phyloP scores from a whole-genome alignment of 2,113 vertebrate genomes.

The Engraulis encrasicolus region DNA sequence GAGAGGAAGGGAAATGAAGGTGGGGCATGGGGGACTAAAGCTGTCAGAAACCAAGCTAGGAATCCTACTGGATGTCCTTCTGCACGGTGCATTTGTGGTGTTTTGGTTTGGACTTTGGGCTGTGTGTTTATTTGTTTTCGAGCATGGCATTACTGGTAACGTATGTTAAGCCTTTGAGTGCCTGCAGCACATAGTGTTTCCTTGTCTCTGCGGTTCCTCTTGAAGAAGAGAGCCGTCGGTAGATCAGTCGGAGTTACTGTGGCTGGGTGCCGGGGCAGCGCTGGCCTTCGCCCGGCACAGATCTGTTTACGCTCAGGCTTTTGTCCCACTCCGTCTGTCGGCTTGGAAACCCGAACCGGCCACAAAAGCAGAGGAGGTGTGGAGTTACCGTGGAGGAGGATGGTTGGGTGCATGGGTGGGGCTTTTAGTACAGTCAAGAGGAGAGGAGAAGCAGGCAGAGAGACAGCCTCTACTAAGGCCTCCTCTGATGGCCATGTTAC shows the following conservation, averaged over 20 bases:
- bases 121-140: not conserved
- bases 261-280: not conserved
- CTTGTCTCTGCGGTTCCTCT: not conserved
- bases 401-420: not conserved
- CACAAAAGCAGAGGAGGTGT: conserved; percentile 23
- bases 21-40: not conserved
- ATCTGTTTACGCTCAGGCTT: conserved; percentile 5
- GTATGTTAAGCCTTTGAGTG: not conserved
- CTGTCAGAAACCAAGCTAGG: too few relatives aligned
- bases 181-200: not conserved
- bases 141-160: not conserved
- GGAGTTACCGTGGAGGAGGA: conserved; percentile 49
- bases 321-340: conserved; percentile 32
- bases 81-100: not conserved
- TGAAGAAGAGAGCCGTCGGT: not conserved
- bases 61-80: too few relatives aligned
- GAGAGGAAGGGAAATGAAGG: not conserved
- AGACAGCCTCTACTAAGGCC: not conserved
- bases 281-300: conserved; percentile 5
- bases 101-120: not conserved
- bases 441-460: not conserved
- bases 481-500: not conserved
- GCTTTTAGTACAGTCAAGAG: not conserved
- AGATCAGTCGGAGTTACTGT: not conserved
- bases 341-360: conserved; percentile 45